Evolutionary conservation across 35 echinoderm and acorn worm genomes (phyloP).

Genomic region (Lytechinus variegatus): DNA sequence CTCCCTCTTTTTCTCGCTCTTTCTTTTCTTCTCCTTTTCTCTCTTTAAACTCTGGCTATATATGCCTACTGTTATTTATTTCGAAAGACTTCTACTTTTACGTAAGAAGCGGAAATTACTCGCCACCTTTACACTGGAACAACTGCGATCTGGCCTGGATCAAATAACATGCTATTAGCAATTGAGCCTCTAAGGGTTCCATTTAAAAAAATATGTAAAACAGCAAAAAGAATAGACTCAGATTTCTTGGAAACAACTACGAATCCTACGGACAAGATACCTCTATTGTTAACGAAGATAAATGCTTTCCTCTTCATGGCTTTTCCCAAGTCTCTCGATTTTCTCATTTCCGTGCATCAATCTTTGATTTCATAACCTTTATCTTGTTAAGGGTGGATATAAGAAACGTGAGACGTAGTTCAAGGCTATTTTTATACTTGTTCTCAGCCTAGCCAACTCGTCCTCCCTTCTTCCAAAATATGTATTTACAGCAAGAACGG

Average conservation of each 20-base stretch:
- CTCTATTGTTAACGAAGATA: background rate
- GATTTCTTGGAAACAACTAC: background rate
- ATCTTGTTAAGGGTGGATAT: background rate
- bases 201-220: background rate
- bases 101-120: background rate
- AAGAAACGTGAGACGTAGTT: background rate
- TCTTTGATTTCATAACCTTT: background rate
- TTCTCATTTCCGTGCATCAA: background rate
- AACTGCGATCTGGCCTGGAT: background rate
- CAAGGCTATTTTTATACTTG: background rate
- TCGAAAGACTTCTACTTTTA: background rate
- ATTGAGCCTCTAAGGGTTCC: background rate
- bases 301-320: background rate
- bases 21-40: background rate
- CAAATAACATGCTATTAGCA: background rate
- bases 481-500: too few species aligned
- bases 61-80: too few species aligned
- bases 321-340: background rate
- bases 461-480: too few species aligned
- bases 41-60: background rate
- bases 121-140: background rate
- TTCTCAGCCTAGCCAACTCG: background rate
- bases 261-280: background rate
- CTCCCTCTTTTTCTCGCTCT: background rate
- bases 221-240: background rate